A percentile compares a stretch with the other conserved stretches of the same genome.
Conservation (phyloP, 2,797 vertebrate genomes). For the Diceros bicornis region DNA sequence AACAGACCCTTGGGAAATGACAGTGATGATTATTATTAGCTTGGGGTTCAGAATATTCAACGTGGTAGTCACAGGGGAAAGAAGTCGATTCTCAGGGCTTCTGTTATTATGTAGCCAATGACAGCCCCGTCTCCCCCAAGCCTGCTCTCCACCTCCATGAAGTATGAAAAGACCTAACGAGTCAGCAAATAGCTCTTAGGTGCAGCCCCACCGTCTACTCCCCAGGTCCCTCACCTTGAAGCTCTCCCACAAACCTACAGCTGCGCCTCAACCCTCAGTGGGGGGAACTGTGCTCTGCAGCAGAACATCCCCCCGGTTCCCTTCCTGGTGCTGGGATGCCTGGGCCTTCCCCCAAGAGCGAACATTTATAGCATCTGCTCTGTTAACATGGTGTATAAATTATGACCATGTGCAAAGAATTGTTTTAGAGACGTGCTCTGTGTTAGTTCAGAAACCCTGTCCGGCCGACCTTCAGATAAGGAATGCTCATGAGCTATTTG, state of each 20-base stretch:
- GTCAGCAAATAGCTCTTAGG: background rate
- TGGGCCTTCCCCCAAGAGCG: conserved; percentile 60
- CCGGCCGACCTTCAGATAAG: conserved; percentile 61
- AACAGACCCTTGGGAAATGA: conserved; percentile 35
- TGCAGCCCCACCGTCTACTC: background rate
- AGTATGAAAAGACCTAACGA: background rate
- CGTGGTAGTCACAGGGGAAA: background rate
- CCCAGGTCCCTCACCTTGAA: background rate
- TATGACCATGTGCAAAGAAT: conserved; percentile 75
- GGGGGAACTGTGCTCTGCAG: background rate
- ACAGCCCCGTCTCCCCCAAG: background rate
- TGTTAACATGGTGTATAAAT: conserved; percentile 79
- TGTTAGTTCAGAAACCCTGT: conserved; percentile 85
- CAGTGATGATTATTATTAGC: background rate
- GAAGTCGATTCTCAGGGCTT: background rate
- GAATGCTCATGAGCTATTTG: conserved; percentile 59
- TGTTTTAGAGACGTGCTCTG: conserved; percentile 87
- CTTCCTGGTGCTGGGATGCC: conserved; percentile 70
- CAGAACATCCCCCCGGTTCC: conserved; percentile 41
- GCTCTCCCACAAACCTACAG: background rate
- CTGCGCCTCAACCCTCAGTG: background rate
- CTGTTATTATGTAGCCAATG: background rate
- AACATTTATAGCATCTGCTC: conserved; percentile 78
- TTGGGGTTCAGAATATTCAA: conserved; percentile 13
- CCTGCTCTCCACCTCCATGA: background rate